phyloP scores from a whole-genome alignment of 2,888 invertebrate species.

The Tipula unca region DNA sequence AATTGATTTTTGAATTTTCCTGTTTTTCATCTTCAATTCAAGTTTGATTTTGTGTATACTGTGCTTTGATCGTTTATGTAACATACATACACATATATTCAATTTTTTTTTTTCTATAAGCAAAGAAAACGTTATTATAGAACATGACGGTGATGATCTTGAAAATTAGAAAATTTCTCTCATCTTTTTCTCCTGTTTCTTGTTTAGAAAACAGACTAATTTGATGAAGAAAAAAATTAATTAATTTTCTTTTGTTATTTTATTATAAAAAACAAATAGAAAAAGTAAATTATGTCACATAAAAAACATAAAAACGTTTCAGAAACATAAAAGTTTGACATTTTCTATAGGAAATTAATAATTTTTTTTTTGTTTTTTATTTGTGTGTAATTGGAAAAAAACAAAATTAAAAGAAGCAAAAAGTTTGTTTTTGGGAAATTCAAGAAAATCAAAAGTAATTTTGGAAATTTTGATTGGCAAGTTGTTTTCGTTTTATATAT shows the following conservation, averaged over 20 bases:
- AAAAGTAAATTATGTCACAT: background rate
- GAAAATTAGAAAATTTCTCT: background rate
- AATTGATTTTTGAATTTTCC: background rate
- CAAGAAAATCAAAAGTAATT: background rate
- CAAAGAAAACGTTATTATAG: background rate
- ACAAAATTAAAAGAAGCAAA: background rate
- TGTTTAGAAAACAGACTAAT: background rate
- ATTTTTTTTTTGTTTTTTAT: background rate
- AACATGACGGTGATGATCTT: background rate
- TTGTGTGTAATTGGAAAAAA: background rate
- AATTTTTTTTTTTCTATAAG: background rate
- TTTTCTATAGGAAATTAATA: constrained; percentile 14
- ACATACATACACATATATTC: background rate
- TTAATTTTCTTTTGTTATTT: constrained; percentile 8
- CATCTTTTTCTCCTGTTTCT: background rate
- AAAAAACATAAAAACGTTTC: background rate
- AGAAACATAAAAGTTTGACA: background rate
- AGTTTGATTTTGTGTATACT: background rate
- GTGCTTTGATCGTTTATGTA: background rate
- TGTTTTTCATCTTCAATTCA: background rate
- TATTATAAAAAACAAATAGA: background rate
- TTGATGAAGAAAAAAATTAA: background rate
- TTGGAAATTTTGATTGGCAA: background rate
- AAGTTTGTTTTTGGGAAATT: background rate
- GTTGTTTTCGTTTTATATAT: background rate